Evolutionary conservation across 2,113 vertebrate genomes (phyloP), one percentile per base, ranked within the genome.

Genomic region (Nymphicus hollandicus): DNA sequence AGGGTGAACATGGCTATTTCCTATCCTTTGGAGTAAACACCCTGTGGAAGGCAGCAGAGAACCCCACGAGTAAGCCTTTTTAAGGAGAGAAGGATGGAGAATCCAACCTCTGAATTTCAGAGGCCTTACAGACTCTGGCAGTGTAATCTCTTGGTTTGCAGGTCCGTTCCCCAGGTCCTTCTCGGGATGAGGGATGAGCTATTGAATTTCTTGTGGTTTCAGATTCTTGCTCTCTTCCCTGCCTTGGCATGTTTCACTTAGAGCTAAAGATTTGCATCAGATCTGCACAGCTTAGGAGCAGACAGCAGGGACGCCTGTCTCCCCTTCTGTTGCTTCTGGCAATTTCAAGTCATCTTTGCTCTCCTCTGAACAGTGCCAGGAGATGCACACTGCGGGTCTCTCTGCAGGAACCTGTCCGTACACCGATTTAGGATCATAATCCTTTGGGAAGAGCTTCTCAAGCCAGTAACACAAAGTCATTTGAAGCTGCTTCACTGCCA

Each of bases 221-320:
- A 77, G 81, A 46, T 76, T 92, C 86, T 93, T 94, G 79, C 66
- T 93, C 85, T 33, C 3, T 93, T 97, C 72, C 58, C 64, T 88
- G 89, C 70, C 78, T 87, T 95, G 93, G 88, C 93, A 92, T 3
- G 19, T 96, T 88, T 52, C 80, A 65, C 50, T 88, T 84, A 49
- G 85, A 93, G 70, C 73, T 79, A 20, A 93, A 88, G 84, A 93
- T 92, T 79, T 94, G 86, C 85, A 76, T 92, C 63, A 46, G 81
- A 96, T 94, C 77, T 94, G 82, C 90, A 90, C 47, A 82, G 76
- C 91, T 96, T 83, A 81, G 93, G 91, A 95, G 91, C 74, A 91
- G 91, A 93, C 94, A 96, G 91, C 85, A 94, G 85, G 74, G 87
- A 93, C 41, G 80, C 92, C 77, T 91, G 66, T 76, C 56, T 91